These are phyloP conservation scores for Triplophysa rosa DNA, from an alignment of 2,113 vertebrate species.

Conservation along the genomic window DNA sequence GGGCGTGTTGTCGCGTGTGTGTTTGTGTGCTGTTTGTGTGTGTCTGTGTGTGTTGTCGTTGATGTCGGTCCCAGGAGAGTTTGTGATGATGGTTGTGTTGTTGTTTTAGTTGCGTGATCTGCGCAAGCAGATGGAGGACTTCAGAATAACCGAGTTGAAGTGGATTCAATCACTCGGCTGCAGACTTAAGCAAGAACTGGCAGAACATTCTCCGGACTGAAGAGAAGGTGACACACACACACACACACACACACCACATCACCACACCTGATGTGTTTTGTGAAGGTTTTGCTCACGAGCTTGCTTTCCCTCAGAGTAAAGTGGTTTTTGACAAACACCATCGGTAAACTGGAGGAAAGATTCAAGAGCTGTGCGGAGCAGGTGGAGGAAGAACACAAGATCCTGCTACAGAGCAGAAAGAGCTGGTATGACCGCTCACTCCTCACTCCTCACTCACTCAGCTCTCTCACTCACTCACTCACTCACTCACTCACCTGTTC, in stretches of 20 bases:
- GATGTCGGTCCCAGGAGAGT: background rate
- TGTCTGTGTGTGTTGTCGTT: background rate
- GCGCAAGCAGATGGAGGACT: constrained; percentile 69
- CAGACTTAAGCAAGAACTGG: constrained; percentile 73
- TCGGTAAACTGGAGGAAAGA: constrained; percentile 76
- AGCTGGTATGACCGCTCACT: constrained; percentile 63
- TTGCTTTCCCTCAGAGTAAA: constrained; percentile 63
- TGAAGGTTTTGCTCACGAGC: background rate
- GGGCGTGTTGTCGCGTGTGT: too few species aligned
- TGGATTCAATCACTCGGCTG: constrained; percentile 70
- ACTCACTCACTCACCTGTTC: background rate
- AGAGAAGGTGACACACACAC: constrained; percentile 68
- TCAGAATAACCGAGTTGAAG: constrained; percentile 69
- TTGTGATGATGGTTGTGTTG: background rate
- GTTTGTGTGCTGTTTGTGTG: constrained; percentile 9
- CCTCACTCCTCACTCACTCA: too few species aligned
- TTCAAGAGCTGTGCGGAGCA: constrained; percentile 74
- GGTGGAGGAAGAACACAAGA: constrained; percentile 75
- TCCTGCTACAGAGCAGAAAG: constrained; percentile 72
- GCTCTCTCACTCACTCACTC: background rate
- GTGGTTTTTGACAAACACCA: constrained; percentile 62
- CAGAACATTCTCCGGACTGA: constrained; percentile 68
- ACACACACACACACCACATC: background rate
- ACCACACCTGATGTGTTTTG: too few species aligned
- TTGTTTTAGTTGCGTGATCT: constrained; percentile 68